A percentile compares a stretch with the other conserved stretches of the same genome.
Conservation (phyloP, 2,113 vertebrate species). For the Ictalurus furcatus region DNA sequence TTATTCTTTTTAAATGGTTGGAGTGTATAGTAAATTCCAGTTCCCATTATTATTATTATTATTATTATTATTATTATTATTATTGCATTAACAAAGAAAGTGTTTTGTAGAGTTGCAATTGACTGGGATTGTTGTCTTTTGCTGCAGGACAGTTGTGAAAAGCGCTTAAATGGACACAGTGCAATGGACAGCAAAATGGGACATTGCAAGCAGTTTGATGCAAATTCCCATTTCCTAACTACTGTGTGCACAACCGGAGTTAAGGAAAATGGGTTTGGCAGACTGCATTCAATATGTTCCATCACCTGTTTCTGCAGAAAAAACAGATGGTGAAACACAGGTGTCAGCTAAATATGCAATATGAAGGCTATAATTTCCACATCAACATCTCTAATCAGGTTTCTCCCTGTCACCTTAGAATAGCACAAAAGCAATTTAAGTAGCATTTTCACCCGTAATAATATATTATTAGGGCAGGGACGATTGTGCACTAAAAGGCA, state of each 20-base stretch:
- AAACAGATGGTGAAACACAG: slow-evolving; percentile 49
- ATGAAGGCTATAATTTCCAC: slow-evolving; percentile 39
- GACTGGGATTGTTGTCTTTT: not conserved
- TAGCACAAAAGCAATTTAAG: not conserved
- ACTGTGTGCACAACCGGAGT: slow-evolving; percentile 3
- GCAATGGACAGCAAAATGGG: not conserved
- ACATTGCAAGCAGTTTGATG: not conserved
- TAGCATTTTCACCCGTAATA: not conserved
- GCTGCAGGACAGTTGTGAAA: not conserved
- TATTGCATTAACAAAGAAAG: not conserved
- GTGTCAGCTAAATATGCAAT: slow-evolving; percentile 42
- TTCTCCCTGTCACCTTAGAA: not conserved
- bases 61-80: not conserved
- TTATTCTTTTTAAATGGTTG: not conserved
- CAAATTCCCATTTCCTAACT: not conserved
- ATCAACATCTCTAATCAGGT: slow-evolving; percentile 31
- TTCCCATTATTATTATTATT: not conserved
- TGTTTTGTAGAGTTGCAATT: not conserved
- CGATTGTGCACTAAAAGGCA: not conserved
- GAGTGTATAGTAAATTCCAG: not conserved
- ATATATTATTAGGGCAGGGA: not conserved
- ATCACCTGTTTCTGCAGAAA: slow-evolving; percentile 44
- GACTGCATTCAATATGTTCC: slow-evolving; percentile 43
- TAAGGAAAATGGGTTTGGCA: slow-evolving; percentile 21
- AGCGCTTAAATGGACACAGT: not conserved